phyloP scores from a whole-genome alignment of 2,113 vertebrate genomes.

The Alosa alosa region DNA sequence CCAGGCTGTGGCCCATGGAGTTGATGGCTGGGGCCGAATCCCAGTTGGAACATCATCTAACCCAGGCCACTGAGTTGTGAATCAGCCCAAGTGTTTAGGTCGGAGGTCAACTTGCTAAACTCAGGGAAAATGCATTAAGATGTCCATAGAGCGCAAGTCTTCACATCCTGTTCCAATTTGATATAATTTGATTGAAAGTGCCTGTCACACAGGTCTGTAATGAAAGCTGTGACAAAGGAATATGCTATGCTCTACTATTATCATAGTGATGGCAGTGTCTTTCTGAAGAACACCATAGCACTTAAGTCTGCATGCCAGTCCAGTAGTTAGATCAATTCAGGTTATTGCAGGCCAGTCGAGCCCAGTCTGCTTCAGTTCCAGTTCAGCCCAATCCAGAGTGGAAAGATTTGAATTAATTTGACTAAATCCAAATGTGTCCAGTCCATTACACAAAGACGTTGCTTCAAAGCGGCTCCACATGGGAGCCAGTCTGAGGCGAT shows the following conservation, averaged over 20 bases:
- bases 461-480: not conserved
- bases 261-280: not conserved
- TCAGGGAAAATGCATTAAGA: not conserved
- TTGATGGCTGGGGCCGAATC: not conserved
- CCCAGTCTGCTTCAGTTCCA: not conserved
- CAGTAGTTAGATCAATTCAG: not conserved
- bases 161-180: not conserved
- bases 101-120: not conserved
- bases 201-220: not conserved
- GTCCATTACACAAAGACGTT: constrained; percentile 3
- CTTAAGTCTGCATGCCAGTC: not conserved
- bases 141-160: not conserved
- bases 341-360: not conserved
- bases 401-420: constrained; percentile 1
- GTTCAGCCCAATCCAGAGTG: not conserved
- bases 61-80: not conserved
- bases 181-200: not conserved
- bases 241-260: not conserved
- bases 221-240: not conserved
- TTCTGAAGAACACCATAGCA: not conserved
- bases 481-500: constrained; percentile 1
- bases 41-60: not conserved
- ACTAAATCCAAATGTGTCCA: not conserved
- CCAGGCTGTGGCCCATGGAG: not conserved
- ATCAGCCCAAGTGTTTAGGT: constrained; percentile 1